Base-by-base conservation (phyloP, 2,113 vertebrate genomes). In the Noctilio leporinus region DNA sequence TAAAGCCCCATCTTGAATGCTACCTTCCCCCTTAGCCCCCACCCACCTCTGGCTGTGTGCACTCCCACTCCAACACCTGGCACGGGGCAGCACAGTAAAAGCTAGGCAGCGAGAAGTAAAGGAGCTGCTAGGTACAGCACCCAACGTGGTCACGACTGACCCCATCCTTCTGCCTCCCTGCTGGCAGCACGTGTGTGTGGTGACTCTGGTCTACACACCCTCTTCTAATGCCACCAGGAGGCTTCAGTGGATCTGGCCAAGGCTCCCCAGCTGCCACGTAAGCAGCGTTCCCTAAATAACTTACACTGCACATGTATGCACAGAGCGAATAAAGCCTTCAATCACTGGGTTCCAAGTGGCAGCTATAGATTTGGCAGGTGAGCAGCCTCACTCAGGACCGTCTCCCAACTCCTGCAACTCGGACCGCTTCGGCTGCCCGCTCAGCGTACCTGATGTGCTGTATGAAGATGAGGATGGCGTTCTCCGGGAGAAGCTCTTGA, bases 401-500 rank as follows among this genome's bases (percentile, higher is more conserved):
- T 24, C 16, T n/a, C 20, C 10, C 35, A 1, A 49, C 57, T 1
- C 72, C 45, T 24, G 1, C 20, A 30, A 35, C 2, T 7, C 11
- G 35, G 26, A 65, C 43, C 10, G 16, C 33, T 47, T 33, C 10
- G 7, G 86, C 24, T 38, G 11, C 45, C 1, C 5, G 38, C 28
- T 4, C 11, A n/a, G 77, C 57, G 77, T 97, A 99, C 99, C 99
- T 98, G 99, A 98, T 51, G 98, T 81, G 20, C 97, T 97, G 43
- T 98, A 98, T 2, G 98, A 98, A 1, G 98, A 99, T 0, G 98
- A 98, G 0, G 99, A 99, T 0, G 99, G 99, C 0, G 99, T 99
- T 77, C 99, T 98, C 94, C 99, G 98, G 4, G 99, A 99, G 97
- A 99, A 99, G 98, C 99, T 99, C 98, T 99, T 99, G 70, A 99